These are phyloP conservation scores for Lampris incognitus DNA, from an alignment of 2,113 vertebrate genomes.

Conservation along the genomic window DNA sequence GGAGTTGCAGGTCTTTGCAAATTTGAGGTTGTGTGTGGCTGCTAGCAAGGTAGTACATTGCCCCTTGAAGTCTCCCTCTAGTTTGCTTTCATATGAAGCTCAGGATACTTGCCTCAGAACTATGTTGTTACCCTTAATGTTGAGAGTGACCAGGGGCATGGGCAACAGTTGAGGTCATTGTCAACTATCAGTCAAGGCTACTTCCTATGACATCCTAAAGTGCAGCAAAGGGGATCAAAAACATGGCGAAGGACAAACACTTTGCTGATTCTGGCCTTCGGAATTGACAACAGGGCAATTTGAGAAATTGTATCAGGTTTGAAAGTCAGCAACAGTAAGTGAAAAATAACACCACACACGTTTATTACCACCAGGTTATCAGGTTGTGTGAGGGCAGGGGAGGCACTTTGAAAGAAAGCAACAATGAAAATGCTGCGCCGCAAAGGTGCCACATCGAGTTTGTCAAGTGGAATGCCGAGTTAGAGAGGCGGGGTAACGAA, in stretches of 20 bases:
- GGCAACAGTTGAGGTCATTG: constrained; percentile 35
- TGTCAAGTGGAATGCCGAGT: constrained; percentile 71
- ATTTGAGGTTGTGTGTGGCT: constrained; percentile 29
- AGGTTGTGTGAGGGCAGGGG: constrained; percentile 1
- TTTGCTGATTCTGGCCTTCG: background rate
- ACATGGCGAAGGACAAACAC: constrained; percentile 2
- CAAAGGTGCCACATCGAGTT: constrained; percentile 81
- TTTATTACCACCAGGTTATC: constrained; percentile 6
- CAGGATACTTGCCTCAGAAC: constrained; percentile 30
- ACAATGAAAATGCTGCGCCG: constrained; percentile 48
- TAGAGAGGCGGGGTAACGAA: constrained; percentile 71
- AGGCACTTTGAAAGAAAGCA: constrained; percentile 18
- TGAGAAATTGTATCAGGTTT: background rate
- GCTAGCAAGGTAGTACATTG: constrained; percentile 42
- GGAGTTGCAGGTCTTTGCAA: constrained; percentile 33
- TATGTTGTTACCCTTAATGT: constrained; percentile 20
- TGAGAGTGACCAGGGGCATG: constrained; percentile 34
- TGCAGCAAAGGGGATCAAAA: constrained; percentile 25
- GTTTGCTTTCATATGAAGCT: constrained; percentile 5
- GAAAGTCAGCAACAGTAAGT: background rate
- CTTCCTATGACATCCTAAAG: constrained; percentile 37
- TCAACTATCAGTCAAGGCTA: constrained; percentile 27
- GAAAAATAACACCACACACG: background rate
- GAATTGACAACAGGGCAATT: background rate
- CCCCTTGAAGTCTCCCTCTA: constrained; percentile 27